A percentile compares a stretch with the other conserved stretches of the same genome.
Evolutionary conservation across 2,888 invertebrate species (phyloP).

Genomic region (Falcaria lacertinaria): DNA sequence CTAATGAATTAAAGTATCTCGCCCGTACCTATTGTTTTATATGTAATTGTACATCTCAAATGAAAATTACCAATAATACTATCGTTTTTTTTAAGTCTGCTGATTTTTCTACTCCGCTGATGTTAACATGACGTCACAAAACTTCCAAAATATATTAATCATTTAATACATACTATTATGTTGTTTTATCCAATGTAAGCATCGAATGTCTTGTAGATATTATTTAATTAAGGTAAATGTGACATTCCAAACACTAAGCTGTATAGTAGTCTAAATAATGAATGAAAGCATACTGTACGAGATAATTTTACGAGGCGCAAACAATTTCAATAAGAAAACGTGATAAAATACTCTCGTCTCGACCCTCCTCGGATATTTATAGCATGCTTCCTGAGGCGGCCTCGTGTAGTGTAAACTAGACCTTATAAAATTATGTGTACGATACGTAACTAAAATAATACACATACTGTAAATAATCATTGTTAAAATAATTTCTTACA

Average conservation of each 20-base stretch:
- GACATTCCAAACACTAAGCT: neutral
- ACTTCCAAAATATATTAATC: no score
- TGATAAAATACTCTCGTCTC: neutral
- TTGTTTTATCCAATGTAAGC: neutral
- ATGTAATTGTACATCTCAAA: no score
- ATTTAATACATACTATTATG: neutral
- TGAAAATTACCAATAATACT: no score
- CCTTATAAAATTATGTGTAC: neutral
- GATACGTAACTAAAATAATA: conserved; percentile 2
- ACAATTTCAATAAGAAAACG: neutral
- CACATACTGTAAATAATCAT: neutral
- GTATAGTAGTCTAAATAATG: neutral
- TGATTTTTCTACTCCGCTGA: neutral
- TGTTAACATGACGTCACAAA: neutral
- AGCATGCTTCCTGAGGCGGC: neutral
- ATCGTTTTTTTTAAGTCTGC: no score
- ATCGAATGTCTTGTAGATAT: neutral
- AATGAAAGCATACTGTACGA: neutral
- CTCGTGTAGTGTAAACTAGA: conserved; percentile 1
- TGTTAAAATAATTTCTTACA: conserved; percentile 7
- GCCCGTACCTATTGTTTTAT: no score
- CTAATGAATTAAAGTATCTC: no score
- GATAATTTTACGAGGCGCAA: neutral
- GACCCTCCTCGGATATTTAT: neutral
- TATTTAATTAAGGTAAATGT: neutral